phyloP scores from a whole-genome alignment of 30 jellyfish, hydroid and myxozoan genomes.

The Clytia hemisphaerica region DNA sequence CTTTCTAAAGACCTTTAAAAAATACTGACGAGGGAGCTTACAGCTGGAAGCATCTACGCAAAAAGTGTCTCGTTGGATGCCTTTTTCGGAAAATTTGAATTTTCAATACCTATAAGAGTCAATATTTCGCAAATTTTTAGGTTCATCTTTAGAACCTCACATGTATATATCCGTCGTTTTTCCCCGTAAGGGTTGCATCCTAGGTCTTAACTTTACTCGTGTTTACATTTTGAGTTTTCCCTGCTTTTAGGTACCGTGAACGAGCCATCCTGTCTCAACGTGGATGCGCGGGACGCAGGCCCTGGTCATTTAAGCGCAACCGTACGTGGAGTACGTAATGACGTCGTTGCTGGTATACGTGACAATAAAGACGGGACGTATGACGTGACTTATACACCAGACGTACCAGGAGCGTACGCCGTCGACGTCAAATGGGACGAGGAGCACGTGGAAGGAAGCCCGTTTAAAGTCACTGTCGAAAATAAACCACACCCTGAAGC shows the following conservation, averaged over 20 bases:
- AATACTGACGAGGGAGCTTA: too few species aligned
- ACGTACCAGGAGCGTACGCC: slow-evolving; percentile 67
- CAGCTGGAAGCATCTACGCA: too few species aligned
- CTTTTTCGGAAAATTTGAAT: too few species aligned
- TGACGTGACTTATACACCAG: slow-evolving; percentile 55
- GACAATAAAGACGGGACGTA: slow-evolving; percentile 63
- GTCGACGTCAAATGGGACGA: slow-evolving; percentile 65
- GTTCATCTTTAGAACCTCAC: too few species aligned
- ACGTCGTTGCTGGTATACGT: slow-evolving; percentile 37
- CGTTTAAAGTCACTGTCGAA: slow-evolving; percentile 62
- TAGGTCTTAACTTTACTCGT: too few species aligned
- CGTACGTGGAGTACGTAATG: slow-evolving; percentile 47
- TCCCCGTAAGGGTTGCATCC: too few species aligned
- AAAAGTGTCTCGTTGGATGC: too few species aligned
- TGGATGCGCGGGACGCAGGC: slow-evolving; percentile 72
- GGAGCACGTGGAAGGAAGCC: slow-evolving; percentile 78
- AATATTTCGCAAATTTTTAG: too few species aligned
- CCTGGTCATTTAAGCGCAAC: slow-evolving; percentile 70
- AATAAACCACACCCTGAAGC: slow-evolving; percentile 45
- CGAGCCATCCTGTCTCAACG: slow-evolving; percentile 40
- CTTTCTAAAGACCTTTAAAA: too few species aligned
- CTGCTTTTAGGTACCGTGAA: slow-evolving; percentile 47
- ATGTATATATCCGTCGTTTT: too few species aligned
- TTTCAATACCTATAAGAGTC: too few species aligned
- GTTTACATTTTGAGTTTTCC: too few species aligned